Evolutionary conservation across 2,797 vertebrate genomes (phyloP).

Genomic region (Channa striata): DNA sequence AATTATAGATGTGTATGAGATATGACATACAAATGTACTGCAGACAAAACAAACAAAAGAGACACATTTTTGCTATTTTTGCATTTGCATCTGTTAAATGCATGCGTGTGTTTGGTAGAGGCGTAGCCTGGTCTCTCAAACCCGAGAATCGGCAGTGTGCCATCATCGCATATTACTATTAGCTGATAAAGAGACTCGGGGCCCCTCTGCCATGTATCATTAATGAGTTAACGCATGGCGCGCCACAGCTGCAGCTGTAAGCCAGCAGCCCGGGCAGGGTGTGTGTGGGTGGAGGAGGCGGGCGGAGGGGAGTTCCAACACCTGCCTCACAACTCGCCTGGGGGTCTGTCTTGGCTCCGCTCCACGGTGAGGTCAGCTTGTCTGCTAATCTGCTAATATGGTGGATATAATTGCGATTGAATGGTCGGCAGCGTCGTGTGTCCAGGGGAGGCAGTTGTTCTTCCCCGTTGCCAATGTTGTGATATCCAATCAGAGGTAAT

Average conservation of each 20-base stretch:
- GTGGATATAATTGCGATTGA: conserved; percentile 84
- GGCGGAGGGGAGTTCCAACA: conserved; percentile 62
- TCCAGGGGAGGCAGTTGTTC: conserved; percentile 74
- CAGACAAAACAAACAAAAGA: conserved; percentile 22
- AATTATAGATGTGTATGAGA: no score
- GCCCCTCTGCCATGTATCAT: conserved; percentile 64
- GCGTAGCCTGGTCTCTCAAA: conserved; percentile 1
- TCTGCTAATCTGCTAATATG: conserved; percentile 85
- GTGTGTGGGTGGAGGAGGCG: conserved; percentile 43
- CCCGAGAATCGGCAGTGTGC: conserved; percentile 20
- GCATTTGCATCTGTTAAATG: conserved; percentile 24
- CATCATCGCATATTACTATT: conserved; percentile 40
- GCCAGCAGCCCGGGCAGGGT: conserved; percentile 50
- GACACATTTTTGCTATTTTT: conserved; percentile 1
- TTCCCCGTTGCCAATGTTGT: conserved; percentile 78
- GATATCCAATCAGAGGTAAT: conserved; percentile 80
- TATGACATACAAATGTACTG: neutral
- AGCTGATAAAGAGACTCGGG: conserved; percentile 53
- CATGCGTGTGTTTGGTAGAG: neutral
- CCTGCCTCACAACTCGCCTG: conserved; percentile 74
- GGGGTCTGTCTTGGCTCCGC: conserved; percentile 69
- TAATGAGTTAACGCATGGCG: conserved; percentile 66
- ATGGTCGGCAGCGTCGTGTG: conserved; percentile 65
- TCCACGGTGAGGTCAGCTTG: conserved; percentile 78
- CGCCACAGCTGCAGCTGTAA: conserved; percentile 62